These are phyloP conservation scores for Portunus trituberculatus DNA, from an alignment of 1,140 invertebrate species.

Conservation along the genomic window DNA sequence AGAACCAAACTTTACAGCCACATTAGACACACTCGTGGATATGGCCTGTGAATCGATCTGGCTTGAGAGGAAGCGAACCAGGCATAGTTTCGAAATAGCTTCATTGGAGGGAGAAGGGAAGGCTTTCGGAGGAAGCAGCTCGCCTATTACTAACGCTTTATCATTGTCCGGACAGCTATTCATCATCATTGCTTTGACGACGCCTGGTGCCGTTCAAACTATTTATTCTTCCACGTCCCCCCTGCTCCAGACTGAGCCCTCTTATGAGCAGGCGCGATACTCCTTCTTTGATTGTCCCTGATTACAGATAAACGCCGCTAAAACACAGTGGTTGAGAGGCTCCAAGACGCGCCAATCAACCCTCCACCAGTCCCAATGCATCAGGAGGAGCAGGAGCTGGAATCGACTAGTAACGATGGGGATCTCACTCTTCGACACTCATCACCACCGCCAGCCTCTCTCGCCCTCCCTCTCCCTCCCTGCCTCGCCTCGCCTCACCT, in stretches of 20 bases:
- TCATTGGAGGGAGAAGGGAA: background rate
- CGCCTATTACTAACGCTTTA: conserved; percentile 42
- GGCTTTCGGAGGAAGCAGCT: background rate
- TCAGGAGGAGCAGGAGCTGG: background rate
- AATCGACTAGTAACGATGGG: background rate
- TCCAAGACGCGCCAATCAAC: background rate
- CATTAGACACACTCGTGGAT: background rate
- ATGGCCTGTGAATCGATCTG: background rate
- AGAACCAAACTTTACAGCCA: background rate
- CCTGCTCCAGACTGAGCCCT: background rate
- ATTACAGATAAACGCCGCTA: conserved; percentile 47
- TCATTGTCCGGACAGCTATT: conserved; percentile 21
- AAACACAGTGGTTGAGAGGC: conserved; percentile 11
- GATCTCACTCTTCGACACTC: background rate
- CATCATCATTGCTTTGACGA: conserved; percentile 37
- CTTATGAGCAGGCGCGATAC: conserved; percentile 14
- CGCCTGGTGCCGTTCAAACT: background rate
- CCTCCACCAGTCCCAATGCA: background rate
- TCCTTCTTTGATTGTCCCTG: conserved; percentile 27
- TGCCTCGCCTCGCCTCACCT: background rate
- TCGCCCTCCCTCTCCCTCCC: background rate
- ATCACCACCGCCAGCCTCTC: background rate
- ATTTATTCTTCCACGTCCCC: background rate
- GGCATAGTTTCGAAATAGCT: background rate
- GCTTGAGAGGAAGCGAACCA: background rate